Conservation (phyloP, 2,113 vertebrate species). For the Ammodytes dubius region DNA sequence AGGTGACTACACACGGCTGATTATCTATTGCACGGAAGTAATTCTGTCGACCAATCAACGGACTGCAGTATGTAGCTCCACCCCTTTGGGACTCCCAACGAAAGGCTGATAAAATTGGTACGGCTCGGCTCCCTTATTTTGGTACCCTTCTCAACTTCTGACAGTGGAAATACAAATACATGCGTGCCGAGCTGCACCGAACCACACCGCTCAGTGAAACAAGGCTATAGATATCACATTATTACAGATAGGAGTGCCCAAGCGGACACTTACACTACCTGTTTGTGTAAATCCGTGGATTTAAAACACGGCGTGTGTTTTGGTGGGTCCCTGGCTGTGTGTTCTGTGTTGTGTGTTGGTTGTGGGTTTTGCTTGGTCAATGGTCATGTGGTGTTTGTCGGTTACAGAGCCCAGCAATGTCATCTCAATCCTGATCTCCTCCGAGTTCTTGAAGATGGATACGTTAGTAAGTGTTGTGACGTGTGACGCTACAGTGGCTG, state of each 20-base stretch:
- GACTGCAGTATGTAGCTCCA: too few species aligned
- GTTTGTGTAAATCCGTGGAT: slow-evolving; percentile 39
- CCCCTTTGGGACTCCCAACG: too few species aligned
- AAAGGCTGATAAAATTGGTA: too few species aligned
- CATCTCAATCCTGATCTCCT: slow-evolving; percentile 99
- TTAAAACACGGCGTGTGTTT: slow-evolving; percentile 43
- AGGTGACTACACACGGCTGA: too few species aligned
- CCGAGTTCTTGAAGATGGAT: slow-evolving; percentile 99
- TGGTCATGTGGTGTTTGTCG: slow-evolving; percentile 83
- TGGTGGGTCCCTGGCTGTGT: slow-evolving; percentile 56
- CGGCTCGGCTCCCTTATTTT: too few species aligned
- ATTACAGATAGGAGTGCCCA: slow-evolving; percentile 22
- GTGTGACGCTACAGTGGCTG: slow-evolving; percentile 29
- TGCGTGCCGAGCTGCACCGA: too few species aligned
- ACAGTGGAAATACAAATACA: too few species aligned
- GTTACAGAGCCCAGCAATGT: slow-evolving; percentile 98
- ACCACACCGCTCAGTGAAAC: too few species aligned
- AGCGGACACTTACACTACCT: slow-evolving; percentile 31
- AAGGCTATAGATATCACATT: not conserved
- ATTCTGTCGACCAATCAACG: too few species aligned
- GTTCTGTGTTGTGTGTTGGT: slow-evolving; percentile 63
- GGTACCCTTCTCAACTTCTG: too few species aligned
- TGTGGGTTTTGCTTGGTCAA: slow-evolving; percentile 66
- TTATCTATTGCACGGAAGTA: too few species aligned
- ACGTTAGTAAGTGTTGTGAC: slow-evolving; percentile 94